Base-by-base conservation (phyloP, 1,140 invertebrate species). In the Euura lappo region DNA sequence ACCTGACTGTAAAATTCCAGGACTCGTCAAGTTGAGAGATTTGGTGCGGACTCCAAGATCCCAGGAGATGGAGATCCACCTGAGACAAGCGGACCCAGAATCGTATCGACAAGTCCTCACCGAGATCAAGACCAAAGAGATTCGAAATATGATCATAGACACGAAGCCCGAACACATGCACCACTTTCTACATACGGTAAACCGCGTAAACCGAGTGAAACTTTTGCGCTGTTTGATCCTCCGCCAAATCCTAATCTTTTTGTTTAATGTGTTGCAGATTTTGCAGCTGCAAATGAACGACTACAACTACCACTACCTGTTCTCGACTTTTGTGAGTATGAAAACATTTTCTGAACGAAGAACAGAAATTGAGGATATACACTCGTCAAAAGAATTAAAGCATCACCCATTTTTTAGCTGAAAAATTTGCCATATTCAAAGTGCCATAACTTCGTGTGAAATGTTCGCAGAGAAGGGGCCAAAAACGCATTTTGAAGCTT, bases 271-370 rank as follows among this genome's bases (percentile, higher is more conserved):
- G 67, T 85, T 87, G 28, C 84, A 92, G 91, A 90, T 92, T 75
- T 80, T 92, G 28, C 89, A 91, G 80, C 83, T 92, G 8, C 90
- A 92, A 85, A 92, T 93, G 91, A 92, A 92, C 75, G 91, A 92
- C 79, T 92, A 92, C 86, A 91, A 91, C 79, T 92, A 92, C 80
- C 91, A 93, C 81, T 93, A 92, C 84, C 87, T 93, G 69, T 92
- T 93, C 76, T 92, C 91, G 70, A 92, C 91, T 79, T 92, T 93
- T 86, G 91, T 92, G 87, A 92, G 91, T 92, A 86, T 46, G 8
- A 72, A 42, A 60, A 44, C 68, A 2, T 60, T 47, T 11, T n/a
- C 69, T 43, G 71, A 45, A 60, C 69, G 10, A 69, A 66, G 71
- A 72, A 68, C 60, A 72, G 68, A 42, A 74, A 71, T 47, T 45